These are phyloP conservation scores for Crenuchus spilurus DNA, from an alignment of 2,797 vertebrate species.

Conservation along the genomic window DNA sequence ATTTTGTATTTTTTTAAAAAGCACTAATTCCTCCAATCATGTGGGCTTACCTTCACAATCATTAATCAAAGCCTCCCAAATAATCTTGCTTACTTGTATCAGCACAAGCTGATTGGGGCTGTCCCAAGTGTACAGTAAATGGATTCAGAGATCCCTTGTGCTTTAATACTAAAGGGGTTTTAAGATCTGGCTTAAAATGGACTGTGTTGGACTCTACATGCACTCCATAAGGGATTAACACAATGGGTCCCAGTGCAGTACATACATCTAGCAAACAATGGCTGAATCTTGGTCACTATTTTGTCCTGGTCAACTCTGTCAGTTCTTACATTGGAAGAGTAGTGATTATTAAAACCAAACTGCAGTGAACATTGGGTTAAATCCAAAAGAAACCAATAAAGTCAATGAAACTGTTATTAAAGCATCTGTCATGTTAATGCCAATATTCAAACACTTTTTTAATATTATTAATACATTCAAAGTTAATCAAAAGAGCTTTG, in stretches of 20 bases:
- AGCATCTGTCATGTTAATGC: no score
- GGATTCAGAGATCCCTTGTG: not conserved
- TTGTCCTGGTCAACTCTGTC: not conserved
- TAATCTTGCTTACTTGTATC: not conserved
- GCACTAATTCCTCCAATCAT: no score
- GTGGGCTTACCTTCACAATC: not conserved
- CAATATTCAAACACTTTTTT: no score
- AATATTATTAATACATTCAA: not conserved
- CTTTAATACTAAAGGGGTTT: not conserved
- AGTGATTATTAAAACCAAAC: not conserved
- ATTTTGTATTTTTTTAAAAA: no score
- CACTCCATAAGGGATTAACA: not conserved
- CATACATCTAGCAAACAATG: not conserved
- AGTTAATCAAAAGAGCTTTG: not conserved
- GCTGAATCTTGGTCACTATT: not conserved
- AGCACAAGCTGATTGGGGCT: not conserved
- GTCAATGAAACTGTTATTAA: no score
- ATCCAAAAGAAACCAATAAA: no score
- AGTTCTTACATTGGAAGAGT: not conserved
- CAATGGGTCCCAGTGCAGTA: not conserved
- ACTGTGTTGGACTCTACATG: slow-evolving; percentile 3
- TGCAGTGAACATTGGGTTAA: no score
- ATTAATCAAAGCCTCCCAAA: not conserved
- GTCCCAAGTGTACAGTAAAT: not conserved
- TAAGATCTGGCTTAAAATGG: not conserved